A percentile compares a stretch with the other conserved stretches of the same genome.
Conservation (phyloP, 2,113 vertebrate genomes). For the western clawed frog (Xenopus tropicalis) region DNA sequence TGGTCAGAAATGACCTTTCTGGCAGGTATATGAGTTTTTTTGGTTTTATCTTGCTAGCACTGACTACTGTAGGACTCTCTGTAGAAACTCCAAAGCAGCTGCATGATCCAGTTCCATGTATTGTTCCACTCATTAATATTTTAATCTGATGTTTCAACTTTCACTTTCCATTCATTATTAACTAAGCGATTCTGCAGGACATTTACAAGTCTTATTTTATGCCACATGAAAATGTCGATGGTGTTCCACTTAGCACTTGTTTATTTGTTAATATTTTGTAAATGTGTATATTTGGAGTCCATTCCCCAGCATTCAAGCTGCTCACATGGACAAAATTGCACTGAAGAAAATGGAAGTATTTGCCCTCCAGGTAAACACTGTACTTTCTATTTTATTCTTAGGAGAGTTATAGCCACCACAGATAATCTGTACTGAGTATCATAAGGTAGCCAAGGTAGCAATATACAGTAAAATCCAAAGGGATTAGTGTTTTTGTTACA, state of each 20-base stretch:
- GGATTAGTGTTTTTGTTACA: too few relatives aligned
- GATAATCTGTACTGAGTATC: too few relatives aligned
- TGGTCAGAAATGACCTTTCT: too few relatives aligned
- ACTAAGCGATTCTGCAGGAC: neutral
- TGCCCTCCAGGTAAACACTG: conserved; percentile 16
- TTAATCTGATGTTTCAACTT: conserved; percentile 10
- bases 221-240: conserved; percentile 11
- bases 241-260: neutral
- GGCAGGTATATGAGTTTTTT: too few relatives aligned
- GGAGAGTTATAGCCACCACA: too few relatives aligned
- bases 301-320: conserved; percentile 23
- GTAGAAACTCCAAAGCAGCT: too few relatives aligned
- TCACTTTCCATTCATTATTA: conserved; percentile 23
- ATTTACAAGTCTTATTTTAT: neutral
- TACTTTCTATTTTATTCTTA: too few relatives aligned
- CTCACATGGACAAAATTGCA: conserved; percentile 9
- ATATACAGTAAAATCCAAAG: too few relatives aligned
- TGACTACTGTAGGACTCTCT: too few relatives aligned
- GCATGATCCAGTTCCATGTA: neutral
- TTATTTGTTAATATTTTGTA: conserved; percentile 14
- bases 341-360: neutral
- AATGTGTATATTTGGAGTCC: neutral
- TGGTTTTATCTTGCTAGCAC: too few relatives aligned
- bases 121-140: conserved; percentile 17
- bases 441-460: too few relatives aligned